Base-by-base conservation (phyloP, 2,113 vertebrate genomes). In the Myiozetetes cayanensis region DNA sequence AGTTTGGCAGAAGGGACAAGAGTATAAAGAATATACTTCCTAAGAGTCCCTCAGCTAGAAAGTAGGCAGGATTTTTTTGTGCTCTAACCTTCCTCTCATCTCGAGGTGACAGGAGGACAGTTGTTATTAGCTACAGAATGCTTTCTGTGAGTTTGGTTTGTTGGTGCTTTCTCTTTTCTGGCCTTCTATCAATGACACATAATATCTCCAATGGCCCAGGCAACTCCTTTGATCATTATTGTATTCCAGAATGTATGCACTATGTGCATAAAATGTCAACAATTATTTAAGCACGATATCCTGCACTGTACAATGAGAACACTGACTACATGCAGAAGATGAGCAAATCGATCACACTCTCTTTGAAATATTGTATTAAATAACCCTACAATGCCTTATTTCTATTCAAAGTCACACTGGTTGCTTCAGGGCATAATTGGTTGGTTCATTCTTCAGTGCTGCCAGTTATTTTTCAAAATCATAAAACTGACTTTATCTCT, bases 341-440 rank as follows among this genome's bases (percentile, higher is more conserved):
- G 50, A 85, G 66, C 14, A 90, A 90, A 89, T 80, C n/a, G 2
- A n/a, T 90, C 79, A 65, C 49, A 53, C 14, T 84, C 5, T 53
- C 68, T 92, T 80, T 88, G 88, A 91, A 95, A 96, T 84, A 91
- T 20, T 86, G 66, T 49, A 67, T 87, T 89, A 94, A 90, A 90
- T 58, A 93, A 89, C 56, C 49, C 53, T 76, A 41, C 3, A 25
- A 65, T 76, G 35, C 49, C 79, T 94, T 65, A 92, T 96, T 96
- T 83, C 87, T 88, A 96, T 97, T 95, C 94, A 85, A 91, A 93
- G 93, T 89, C 91, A 95, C 80, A 81, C 67, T 59, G 67, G 50
- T 85, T 89, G 92, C 96, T 90, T 91, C 91, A 47, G 93, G 95
- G 93, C 91, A 93, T 92, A 96, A 95, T 85, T 92, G 87, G 65